A percentile compares a stretch with the other conserved stretches of the same genome.
Conservation (phyloP, 2,113 vertebrate genomes). For the Tetrao urogallus region DNA sequence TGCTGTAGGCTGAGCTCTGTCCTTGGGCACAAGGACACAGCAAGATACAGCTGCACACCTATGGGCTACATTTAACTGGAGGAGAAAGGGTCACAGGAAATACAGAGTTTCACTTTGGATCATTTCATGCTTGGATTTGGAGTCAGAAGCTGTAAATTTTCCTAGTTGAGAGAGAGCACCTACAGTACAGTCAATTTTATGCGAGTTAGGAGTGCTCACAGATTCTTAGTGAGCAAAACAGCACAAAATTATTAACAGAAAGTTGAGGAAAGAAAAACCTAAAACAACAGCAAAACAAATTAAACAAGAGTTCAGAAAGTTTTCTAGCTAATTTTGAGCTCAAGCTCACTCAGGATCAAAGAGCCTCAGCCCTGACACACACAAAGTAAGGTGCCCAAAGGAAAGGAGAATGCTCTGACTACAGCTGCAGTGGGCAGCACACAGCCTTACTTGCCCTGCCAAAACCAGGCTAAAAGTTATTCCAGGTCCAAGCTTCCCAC, state of each 20-base stretch:
- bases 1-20: neutral
- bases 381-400: neutral
- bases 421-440: fast-evolving
- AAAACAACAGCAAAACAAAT: neutral
- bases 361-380: neutral
- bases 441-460: neutral
- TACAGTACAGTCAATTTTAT: neutral
- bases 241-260: neutral
- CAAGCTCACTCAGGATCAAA: neutral
- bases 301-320: neutral
- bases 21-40: constrained; percentile 37
- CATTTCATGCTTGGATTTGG: constrained; percentile 58
- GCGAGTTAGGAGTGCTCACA: neutral
- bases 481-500: neutral
- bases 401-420: neutral
- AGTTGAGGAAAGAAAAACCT: fast-evolving
- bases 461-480: neutral
- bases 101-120: constrained; percentile 4
- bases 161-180: neutral
- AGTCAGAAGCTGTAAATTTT: constrained; percentile 10
- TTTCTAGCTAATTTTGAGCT: neutral
- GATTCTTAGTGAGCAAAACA: neutral
- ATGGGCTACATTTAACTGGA: constrained; percentile 39
- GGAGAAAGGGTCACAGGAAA: constrained; percentile 19
- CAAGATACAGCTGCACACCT: neutral